Evolutionary conservation across 2,888 invertebrate genomes (phyloP), one percentile per base, ranked within the genome.

Genomic region (Cryptocephalus primarius): DNA sequence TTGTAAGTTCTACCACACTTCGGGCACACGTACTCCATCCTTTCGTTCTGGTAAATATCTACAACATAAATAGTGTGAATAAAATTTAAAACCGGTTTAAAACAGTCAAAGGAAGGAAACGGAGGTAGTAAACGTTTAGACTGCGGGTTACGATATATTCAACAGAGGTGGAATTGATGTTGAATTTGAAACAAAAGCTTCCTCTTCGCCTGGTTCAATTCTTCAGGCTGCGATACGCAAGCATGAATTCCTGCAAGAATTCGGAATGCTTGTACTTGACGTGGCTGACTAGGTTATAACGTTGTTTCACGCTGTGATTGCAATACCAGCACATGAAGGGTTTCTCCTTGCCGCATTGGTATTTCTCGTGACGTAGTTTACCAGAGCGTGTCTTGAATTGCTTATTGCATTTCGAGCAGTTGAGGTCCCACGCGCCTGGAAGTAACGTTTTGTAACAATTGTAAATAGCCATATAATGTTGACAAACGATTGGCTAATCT

Each of bases 1-100:
- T 81, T 81, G 74, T 88, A 89, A 46, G 78, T 77, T 71, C 87
- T 88, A 48, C 81, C 80, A 67, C 88, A 88, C 52, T 72, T 74
- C 53, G 76, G 77, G 69, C 83, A 83, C 10, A 60, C 42, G 48
- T 52, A 61, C 39, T 60, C 55, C 9, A 61, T 60, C 12, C 47
- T 49, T 0, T 42, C 14, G 44, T 55, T 58, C 32, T 49, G 22
- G 22, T 22, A 22, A 6, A 22, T 22, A 22, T 22, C 22, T 22
- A 22, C 2, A 22, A 22, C 22, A 22, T 22, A 6, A 22, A 2
- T 2, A 22, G 3, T 2, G 22, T 22, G 22, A 22, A 22, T 22
- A 22, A 22, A 22, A 22, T 22, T 22, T 22, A 22, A 22, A 22
- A 22, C 3, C 6, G 22, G 22, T n/a, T n/a, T n/a, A n/a, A n/a